These are phyloP conservation scores for Trissolcus brochymenae DNA, from an alignment of 2,888 invertebrate species.

Conservation along the genomic window DNA sequence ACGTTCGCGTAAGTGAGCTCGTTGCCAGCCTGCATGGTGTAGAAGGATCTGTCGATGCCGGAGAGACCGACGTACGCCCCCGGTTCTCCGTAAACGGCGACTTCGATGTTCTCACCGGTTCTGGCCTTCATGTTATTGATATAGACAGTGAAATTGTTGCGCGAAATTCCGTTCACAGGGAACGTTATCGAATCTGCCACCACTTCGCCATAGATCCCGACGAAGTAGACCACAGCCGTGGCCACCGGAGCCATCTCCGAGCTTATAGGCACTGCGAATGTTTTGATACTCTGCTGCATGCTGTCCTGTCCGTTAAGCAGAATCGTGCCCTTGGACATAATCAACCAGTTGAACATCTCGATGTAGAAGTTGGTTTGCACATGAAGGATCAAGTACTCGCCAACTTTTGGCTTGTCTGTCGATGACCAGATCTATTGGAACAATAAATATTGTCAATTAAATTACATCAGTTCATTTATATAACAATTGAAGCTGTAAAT, in stretches of 20 bases:
- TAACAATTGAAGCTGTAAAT: too few species aligned
- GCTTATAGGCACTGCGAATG: slow-evolving; percentile 88
- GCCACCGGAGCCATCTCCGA: slow-evolving; percentile 96
- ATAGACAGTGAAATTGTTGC: slow-evolving; percentile 91
- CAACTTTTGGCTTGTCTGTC: slow-evolving; percentile 89
- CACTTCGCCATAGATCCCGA: slow-evolving; percentile 88
- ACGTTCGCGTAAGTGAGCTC: slow-evolving; percentile 92
- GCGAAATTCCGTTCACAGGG: slow-evolving; percentile 95
- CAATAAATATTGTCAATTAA: background rate
- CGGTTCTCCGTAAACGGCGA: slow-evolving; percentile 94
- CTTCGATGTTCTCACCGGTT: slow-evolving; percentile 94
- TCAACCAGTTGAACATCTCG: slow-evolving; percentile 91
- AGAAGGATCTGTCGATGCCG: slow-evolving; percentile 92
- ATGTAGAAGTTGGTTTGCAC: slow-evolving; percentile 94
- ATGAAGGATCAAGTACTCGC: slow-evolving; percentile 96
- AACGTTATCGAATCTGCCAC: slow-evolving; percentile 96
- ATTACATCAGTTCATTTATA: too few species aligned
- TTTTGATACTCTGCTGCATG: slow-evolving; percentile 86
- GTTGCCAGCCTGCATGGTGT: slow-evolving; percentile 95
- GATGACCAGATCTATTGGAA: slow-evolving; percentile 83
- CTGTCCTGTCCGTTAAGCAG: slow-evolving; percentile 89
- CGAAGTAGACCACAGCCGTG: slow-evolving; percentile 92
- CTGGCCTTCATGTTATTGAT: slow-evolving; percentile 96
- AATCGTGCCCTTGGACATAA: slow-evolving; percentile 95
- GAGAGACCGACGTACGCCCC: slow-evolving; percentile 96